These are phyloP conservation scores for Syngnathus typhle DNA, from an alignment of 2,113 vertebrate genomes.

Conservation along the genomic window DNA sequence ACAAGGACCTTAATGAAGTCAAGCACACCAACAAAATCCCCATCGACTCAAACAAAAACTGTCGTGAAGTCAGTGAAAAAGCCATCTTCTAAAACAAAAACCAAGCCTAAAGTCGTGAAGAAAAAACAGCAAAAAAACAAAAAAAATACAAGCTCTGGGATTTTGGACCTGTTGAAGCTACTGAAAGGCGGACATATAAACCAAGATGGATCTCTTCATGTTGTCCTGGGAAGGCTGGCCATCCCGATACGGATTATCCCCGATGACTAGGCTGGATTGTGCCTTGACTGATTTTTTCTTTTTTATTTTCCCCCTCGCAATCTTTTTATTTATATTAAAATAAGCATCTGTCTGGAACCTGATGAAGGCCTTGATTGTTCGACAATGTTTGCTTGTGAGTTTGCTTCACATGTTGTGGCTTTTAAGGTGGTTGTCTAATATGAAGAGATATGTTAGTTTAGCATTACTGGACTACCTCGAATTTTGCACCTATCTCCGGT, in stretches of 20 bases:
- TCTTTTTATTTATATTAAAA: conserved; percentile 36
- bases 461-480: conserved; percentile 52
- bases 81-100: conserved; percentile 11
- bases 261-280: conserved; percentile 43
- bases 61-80: conserved; percentile 1
- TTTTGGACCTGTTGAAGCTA: conserved; percentile 60
- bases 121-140: conserved; percentile 34
- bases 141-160: conserved; percentile 16
- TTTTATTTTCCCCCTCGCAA: background rate
- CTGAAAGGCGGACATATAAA: conserved; percentile 37
- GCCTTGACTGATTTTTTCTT: background rate
- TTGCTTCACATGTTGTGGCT: background rate
- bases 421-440: conserved; percentile 22
- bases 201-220: conserved; percentile 55
- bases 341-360: conserved; percentile 12
- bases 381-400: conserved; percentile 6
- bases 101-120: conserved; percentile 14
- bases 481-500: conserved; percentile 8
- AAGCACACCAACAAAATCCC: conserved; percentile 1
- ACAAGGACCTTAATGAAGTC: conserved; percentile 15
- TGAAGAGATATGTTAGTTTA: conserved; percentile 35
- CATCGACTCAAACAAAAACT: background rate
- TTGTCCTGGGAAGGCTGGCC: conserved; percentile 69
- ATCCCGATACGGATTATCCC: conserved; percentile 72
- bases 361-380: conserved; percentile 52